These are phyloP conservation scores for Augiades crinisus DNA, from an alignment of 2,888 invertebrate genomes.

Conservation along the genomic window DNA sequence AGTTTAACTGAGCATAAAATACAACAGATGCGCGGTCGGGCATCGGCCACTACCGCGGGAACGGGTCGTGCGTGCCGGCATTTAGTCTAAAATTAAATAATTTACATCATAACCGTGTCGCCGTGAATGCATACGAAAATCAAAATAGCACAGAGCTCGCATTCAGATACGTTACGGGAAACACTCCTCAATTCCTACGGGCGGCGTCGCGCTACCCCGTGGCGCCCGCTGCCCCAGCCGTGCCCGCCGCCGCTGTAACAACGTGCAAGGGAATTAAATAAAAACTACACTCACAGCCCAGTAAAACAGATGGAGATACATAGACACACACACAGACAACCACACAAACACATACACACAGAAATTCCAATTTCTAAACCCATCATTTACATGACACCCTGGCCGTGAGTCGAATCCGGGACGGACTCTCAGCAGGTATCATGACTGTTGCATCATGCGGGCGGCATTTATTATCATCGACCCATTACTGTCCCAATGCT, in stretches of 20 bases:
- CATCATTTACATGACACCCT: no score
- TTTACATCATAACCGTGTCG: slow-evolving; percentile 71
- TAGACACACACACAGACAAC: slow-evolving; percentile 4
- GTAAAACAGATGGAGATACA: no score
- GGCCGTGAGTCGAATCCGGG: no score
- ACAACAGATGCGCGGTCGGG: slow-evolving; percentile 50
- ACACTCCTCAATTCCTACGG: slow-evolving; percentile 17
- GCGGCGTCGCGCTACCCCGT: slow-evolving; percentile 66
- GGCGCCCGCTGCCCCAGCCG: slow-evolving; percentile 66
- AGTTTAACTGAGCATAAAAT: slow-evolving; percentile 76
- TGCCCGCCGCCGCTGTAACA: slow-evolving; percentile 29
- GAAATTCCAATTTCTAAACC: no score
- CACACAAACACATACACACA: no score
- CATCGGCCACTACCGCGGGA: slow-evolving; percentile 41
- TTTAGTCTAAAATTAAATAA: slow-evolving; percentile 65
- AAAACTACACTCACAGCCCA: no score
- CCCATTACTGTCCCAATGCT: no score
- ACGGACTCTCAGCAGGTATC: no score
- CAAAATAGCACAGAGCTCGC: slow-evolving; percentile 31
- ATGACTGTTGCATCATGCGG: no score
- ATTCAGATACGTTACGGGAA: slow-evolving; percentile 15
- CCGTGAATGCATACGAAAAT: slow-evolving; percentile 64
- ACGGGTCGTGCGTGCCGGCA: slow-evolving; percentile 51
- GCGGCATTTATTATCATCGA: no score
- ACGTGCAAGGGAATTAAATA: not conserved